A percentile compares a stretch with the other conserved stretches of the same genome.
Conservation (phyloP, 2,888 invertebrate species). For the Gastrophysa polygoni region DNA sequence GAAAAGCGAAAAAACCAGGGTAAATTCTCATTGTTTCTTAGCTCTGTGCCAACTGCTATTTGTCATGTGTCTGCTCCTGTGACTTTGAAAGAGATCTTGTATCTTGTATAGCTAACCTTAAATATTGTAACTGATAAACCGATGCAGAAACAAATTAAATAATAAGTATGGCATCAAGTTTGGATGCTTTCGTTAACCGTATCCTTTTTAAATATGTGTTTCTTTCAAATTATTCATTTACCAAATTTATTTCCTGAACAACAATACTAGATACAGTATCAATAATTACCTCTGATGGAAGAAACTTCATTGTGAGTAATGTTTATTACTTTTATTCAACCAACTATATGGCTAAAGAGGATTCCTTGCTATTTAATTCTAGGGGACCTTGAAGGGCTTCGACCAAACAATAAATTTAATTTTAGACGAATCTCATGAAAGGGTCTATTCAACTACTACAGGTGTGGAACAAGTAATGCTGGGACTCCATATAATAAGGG, state of each 20-base stretch:
- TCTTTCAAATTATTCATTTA: not conserved
- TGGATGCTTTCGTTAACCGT: not conserved
- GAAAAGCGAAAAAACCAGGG: no score
- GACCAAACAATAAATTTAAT: slow-evolving; percentile 99
- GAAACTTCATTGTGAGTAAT: slow-evolving; percentile 85
- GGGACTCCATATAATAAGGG: slow-evolving; percentile 96
- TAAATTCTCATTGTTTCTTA: no score
- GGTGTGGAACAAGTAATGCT: slow-evolving; percentile 96
- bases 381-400: slow-evolving; percentile 97
- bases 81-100: no score
- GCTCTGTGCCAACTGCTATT: no score
- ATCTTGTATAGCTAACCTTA: no score
- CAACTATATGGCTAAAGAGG: not conserved
- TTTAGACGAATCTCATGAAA: slow-evolving; percentile 96
- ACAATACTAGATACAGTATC: slow-evolving; percentile 76
- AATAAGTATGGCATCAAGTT: not conserved
- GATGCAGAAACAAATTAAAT: not conserved
- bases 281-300: slow-evolving; percentile 94
- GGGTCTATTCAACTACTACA: slow-evolving; percentile 91
- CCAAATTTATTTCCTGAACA: not conserved
- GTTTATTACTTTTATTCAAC: slow-evolving; percentile 1
- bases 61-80: no score
- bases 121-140: no score
- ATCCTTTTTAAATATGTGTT: not conserved
- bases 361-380: slow-evolving; percentile 40